Conservation (phyloP, 30 jellyfish, hydroid and myxozoan genomes). For the Phacellophora camtschatica region DNA sequence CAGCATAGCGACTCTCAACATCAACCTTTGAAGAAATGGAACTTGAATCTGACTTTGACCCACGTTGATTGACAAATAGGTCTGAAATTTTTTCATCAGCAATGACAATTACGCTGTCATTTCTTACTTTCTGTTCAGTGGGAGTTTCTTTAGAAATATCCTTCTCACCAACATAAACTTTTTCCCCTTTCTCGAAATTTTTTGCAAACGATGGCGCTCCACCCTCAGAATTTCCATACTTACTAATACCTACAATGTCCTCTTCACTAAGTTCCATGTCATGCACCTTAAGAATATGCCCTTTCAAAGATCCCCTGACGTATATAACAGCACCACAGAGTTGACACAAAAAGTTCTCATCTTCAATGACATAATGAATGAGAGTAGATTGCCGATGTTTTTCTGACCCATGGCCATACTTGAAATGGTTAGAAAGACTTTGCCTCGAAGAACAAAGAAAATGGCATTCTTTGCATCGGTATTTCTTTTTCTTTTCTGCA, state of each 20-base stretch:
- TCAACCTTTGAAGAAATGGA: neutral
- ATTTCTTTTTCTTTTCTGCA: slow-evolving; percentile 22
- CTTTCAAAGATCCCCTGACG: slow-evolving; percentile 5
- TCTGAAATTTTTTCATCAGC: neutral
- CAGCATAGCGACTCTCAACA: neutral
- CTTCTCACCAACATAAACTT: neutral
- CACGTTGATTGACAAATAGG: neutral
- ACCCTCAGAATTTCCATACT: neutral
- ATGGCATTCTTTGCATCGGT: neutral
- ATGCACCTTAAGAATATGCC: slow-evolving; percentile 25
- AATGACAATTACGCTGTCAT: neutral
- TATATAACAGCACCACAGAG: slow-evolving; percentile 30
- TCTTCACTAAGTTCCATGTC: slow-evolving; percentile 2
- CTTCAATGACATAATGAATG: slow-evolving; percentile 17
- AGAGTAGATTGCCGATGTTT: slow-evolving; percentile 13
- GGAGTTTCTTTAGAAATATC: neutral
- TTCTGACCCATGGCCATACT: slow-evolving; percentile 9
- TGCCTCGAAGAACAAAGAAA: slow-evolving; percentile 30
- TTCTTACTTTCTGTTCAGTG: neutral
- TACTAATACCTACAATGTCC: slow-evolving; percentile 34
- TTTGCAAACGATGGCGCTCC: neutral
- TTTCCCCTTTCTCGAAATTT: neutral
- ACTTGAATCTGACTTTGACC: neutral
- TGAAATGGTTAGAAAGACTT: slow-evolving; percentile 12
- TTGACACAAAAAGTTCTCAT: slow-evolving; percentile 43